These are phyloP conservation scores for Pristiophorus japonicus DNA, from an alignment of 2,113 vertebrate genomes.

Conservation along the genomic window DNA sequence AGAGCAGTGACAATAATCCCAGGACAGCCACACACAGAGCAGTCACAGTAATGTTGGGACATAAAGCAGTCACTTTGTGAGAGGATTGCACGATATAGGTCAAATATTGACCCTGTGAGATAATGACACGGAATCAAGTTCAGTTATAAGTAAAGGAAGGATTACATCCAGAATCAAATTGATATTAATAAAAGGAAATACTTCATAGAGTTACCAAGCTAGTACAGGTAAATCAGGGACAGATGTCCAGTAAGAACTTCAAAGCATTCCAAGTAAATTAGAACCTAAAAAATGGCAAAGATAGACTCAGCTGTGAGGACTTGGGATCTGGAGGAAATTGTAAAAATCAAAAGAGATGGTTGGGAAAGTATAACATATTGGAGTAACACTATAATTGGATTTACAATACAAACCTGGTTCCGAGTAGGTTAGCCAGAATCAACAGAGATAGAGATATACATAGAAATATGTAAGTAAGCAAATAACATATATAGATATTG, in stretches of 20 bases:
- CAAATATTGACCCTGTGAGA: not conserved
- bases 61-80: not conserved
- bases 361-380: not conserved
- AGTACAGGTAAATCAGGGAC: not conserved
- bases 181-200: not conserved
- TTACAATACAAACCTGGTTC: not conserved
- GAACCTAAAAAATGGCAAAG: not conserved
- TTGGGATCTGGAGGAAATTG: too few species aligned
- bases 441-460: not conserved
- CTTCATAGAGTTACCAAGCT: not conserved
- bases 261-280: conserved; percentile 7
- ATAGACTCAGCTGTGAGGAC: not conserved
- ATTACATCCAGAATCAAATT: not conserved
- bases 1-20: not conserved
- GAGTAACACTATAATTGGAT: not conserved
- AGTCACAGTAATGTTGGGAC: not conserved
- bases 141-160: not conserved
- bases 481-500: not conserved
- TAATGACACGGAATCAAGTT: not conserved
- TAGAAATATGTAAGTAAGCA: not conserved
- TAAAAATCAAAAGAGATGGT: conserved; percentile 18
- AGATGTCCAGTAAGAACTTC: not conserved
- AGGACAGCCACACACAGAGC: not conserved
- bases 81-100: not conserved
- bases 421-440: not conserved